Evolutionary conservation across 2,113 vertebrate genomes (phyloP).

Genomic region (Carassius carassius): DNA sequence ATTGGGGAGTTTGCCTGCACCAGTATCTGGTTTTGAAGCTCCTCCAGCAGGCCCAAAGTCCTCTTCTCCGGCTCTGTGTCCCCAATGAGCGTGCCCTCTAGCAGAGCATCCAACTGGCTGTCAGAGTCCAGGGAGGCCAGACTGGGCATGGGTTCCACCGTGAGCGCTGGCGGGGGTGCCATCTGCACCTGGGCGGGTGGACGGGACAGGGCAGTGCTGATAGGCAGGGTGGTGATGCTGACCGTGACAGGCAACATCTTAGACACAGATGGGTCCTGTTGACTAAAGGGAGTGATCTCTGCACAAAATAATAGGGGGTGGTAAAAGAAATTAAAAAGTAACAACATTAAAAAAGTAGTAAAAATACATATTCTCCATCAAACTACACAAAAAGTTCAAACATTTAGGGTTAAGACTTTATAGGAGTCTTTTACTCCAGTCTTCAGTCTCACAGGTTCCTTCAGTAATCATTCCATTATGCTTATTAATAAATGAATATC

Average conservation of each 20-base stretch:
- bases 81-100: constrained; percentile 84
- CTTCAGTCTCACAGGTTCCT: neutral
- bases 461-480: neutral
- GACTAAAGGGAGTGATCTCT: constrained; percentile 94
- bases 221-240: constrained; percentile 89
- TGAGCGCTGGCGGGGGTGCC: constrained; percentile 77
- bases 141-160: constrained; percentile 74
- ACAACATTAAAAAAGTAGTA: too few relatives aligned
- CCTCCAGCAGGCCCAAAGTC: constrained; percentile 84
- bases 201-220: constrained; percentile 87
- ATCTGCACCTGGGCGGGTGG: constrained; percentile 88
- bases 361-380: neutral
- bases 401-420: too few relatives aligned
- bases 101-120: constrained; percentile 93
- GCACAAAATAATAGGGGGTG: neutral
- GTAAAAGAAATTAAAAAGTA: neutral
- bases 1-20: constrained; percentile 90
- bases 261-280: constrained; percentile 83
- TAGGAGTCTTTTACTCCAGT: neutral
- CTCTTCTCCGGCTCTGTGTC: constrained; percentile 72
- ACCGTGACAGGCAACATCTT: constrained; percentile 91
- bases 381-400: neutral
- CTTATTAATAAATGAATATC: too few relatives aligned
- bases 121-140: constrained; percentile 83
- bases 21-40: constrained; percentile 89